These are phyloP conservation scores for Lasiurus borealis DNA, from an alignment of 2,113 vertebrate species.

Conservation along the genomic window DNA sequence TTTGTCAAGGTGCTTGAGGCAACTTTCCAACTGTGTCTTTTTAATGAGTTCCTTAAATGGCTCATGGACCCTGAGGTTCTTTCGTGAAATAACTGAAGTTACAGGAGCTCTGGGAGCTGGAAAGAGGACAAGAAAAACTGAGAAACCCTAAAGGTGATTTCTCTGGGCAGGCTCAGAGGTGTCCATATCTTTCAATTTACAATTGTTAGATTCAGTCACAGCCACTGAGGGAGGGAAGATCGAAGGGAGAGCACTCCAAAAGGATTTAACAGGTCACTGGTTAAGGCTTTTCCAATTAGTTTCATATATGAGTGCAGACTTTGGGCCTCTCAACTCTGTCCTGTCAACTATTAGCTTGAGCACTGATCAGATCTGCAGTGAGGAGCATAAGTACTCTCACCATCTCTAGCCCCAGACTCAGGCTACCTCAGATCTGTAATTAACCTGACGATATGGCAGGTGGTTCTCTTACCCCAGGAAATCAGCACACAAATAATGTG, in stretches of 20 bases:
- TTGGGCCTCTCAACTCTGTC: neutral
- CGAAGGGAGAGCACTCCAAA: neutral
- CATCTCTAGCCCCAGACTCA: neutral
- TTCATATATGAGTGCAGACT: neutral
- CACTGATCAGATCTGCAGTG: neutral
- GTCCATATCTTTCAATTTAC: neutral
- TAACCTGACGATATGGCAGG: neutral
- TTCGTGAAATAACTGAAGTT: neutral
- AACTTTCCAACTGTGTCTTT: slow-evolving; percentile 58
- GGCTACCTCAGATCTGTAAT: neutral
- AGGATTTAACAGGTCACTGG: neutral
- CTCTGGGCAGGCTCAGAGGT: neutral
- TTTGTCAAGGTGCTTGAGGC: slow-evolving; percentile 24
- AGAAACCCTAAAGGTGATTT: neutral
- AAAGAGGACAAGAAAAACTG: neutral
- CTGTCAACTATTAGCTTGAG: neutral
- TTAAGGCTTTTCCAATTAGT: neutral
- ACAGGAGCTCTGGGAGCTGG: neutral
- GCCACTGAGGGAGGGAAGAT: neutral
- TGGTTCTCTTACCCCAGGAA: neutral
- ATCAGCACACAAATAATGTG: neutral
- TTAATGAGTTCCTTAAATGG: slow-evolving; percentile 69
- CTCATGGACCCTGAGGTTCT: neutral
- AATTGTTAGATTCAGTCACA: neutral
- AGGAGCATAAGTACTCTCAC: neutral